phyloP scores from a whole-genome alignment of 2,113 vertebrate species.

The Rafetus swinhoei region DNA sequence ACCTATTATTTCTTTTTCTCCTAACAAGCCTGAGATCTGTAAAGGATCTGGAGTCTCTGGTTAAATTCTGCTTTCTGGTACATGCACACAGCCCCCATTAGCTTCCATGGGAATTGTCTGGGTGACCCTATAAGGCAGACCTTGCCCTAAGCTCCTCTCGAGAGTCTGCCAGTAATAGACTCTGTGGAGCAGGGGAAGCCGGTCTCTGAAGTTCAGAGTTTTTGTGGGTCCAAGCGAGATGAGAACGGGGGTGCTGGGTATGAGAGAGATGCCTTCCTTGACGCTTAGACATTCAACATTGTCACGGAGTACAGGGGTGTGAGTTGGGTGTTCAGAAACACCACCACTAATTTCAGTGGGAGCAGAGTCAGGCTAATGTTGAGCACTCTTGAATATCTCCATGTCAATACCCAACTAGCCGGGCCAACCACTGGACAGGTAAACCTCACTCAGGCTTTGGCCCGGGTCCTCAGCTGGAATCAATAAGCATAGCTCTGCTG shows the following conservation, averaged over 20 bases:
- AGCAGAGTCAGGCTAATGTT: background rate
- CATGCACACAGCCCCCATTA: background rate
- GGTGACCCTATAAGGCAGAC: background rate
- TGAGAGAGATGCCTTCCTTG: background rate
- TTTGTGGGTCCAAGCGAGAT: background rate
- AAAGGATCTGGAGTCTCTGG: background rate
- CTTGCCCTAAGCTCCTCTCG: background rate
- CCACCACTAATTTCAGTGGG: background rate
- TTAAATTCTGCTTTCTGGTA: background rate
- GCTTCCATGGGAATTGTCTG: background rate
- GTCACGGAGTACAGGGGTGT: background rate
- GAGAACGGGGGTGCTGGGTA: background rate
- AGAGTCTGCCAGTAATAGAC: background rate
- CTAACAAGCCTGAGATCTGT: background rate
- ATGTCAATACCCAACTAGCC: background rate
- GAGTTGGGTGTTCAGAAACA: background rate
- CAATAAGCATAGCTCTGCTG: background rate
- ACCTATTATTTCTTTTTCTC: background rate
- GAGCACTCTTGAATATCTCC: background rate
- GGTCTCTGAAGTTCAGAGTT: background rate
- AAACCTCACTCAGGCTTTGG: background rate
- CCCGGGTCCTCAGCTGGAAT: background rate
- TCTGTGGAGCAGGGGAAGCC: background rate
- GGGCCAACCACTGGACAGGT: background rate
- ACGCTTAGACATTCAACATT: background rate